Evolutionary conservation across 2,888 invertebrate species (phyloP).

Genomic region (Hylaea fasciaria): DNA sequence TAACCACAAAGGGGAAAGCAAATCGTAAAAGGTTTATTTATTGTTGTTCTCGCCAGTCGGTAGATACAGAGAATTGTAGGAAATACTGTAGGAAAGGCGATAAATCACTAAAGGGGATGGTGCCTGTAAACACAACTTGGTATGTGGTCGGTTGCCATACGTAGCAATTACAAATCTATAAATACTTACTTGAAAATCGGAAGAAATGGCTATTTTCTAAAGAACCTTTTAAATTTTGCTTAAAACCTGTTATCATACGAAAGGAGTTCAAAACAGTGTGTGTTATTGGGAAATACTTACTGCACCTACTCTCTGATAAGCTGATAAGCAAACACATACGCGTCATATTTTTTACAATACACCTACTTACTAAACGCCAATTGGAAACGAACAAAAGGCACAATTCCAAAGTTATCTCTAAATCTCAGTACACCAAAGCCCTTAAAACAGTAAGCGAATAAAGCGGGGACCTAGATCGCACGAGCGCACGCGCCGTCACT

Average conservation of each 20-base stretch:
- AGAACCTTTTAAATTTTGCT: too few relatives aligned
- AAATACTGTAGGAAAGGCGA: too few relatives aligned
- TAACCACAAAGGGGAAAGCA: slow-evolving; percentile 9
- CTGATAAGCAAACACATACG: slow-evolving; percentile 17
- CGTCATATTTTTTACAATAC: neutral
- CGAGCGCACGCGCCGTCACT: slow-evolving; percentile 74
- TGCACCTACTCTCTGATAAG: slow-evolving; percentile 24
- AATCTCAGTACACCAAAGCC: slow-evolving; percentile 30
- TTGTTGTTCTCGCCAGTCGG: slow-evolving; percentile 1
- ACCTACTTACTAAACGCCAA: neutral
- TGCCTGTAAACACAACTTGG: too few relatives aligned
- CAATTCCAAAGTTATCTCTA: slow-evolving; percentile 29
- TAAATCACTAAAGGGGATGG: too few relatives aligned
- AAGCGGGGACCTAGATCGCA: slow-evolving; percentile 54
- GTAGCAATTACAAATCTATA: too few relatives aligned
- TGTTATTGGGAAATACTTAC: slow-evolving; percentile 7
- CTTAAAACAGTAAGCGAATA: slow-evolving; percentile 33
- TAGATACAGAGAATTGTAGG: neutral
- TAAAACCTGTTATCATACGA: slow-evolving; percentile 6
- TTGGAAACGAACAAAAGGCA: slow-evolving; percentile 3
- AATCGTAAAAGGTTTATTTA: slow-evolving; percentile 18
- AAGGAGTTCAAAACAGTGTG: slow-evolving; percentile 5
- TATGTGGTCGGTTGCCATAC: too few relatives aligned
- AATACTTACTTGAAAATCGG: too few relatives aligned
- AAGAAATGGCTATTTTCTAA: too few relatives aligned